Evolutionary conservation across 64 coral and sea anemone species (phyloP).

Genomic region (Cladopsammia gracilis): DNA sequence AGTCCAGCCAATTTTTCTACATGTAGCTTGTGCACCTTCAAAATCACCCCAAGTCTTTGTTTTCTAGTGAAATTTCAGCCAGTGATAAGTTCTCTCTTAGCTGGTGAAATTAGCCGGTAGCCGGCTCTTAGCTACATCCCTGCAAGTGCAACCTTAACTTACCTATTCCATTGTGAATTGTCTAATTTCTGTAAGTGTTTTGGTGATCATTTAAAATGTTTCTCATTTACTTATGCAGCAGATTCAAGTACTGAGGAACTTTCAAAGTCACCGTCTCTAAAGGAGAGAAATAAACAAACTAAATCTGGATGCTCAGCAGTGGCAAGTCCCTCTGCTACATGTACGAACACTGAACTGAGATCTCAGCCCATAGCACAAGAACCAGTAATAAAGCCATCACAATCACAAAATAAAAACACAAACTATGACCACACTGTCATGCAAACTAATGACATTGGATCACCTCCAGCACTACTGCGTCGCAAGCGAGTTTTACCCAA

Average conservation of each 20-base stretch:
- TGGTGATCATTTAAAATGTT: neutral
- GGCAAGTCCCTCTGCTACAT: neutral
- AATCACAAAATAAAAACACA: neutral
- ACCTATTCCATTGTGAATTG: no score
- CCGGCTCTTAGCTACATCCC: no score
- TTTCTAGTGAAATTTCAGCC: no score
- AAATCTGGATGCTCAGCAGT: neutral
- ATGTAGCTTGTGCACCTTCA: no score
- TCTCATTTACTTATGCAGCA: neutral
- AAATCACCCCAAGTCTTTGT: no score
- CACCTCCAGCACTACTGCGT: neutral
- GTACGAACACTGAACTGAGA: neutral
- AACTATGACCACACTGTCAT: neutral
- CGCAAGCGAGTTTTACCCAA: conserved; percentile 42
- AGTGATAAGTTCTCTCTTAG: no score
- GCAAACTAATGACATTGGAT: neutral
- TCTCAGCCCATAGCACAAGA: neutral
- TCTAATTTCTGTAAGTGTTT: no score
- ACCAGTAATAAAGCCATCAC: conserved; percentile 6
- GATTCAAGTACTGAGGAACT: neutral
- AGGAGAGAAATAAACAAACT: conserved; percentile 27
- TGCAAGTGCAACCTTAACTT: no score
- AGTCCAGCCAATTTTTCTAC: no score
- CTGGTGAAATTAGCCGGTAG: no score
- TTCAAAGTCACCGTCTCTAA: neutral